Percentiles rank a stretch among this genome's conserved stretches.
Conservation (phyloP, 2,888 invertebrate genomes). For the Alentia gelatinosa region DNA sequence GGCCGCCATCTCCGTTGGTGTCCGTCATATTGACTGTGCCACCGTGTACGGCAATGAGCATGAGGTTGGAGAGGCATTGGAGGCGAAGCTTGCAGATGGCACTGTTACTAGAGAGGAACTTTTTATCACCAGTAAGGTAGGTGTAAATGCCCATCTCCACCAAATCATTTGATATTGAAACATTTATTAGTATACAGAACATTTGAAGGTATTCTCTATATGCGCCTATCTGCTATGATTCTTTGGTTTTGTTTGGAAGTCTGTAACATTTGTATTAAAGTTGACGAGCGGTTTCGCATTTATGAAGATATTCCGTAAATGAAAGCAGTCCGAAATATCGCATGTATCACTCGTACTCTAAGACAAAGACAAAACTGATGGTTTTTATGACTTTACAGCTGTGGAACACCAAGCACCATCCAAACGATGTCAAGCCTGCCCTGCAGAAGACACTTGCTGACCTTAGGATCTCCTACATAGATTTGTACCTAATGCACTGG, state of each 20-base stretch:
- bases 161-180: too few relatives aligned
- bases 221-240: too few relatives aligned
- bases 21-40: slow-evolving; percentile 89
- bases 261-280: too few relatives aligned
- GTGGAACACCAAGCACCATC: slow-evolving; percentile 16
- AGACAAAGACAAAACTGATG: neutral
- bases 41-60: slow-evolving; percentile 85
- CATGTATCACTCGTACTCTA: neutral
- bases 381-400: neutral
- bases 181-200: too few relatives aligned
- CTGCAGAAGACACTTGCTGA: slow-evolving; percentile 23
- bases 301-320: too few relatives aligned
- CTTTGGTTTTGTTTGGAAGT: too few relatives aligned
- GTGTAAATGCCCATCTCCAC: too few relatives aligned
- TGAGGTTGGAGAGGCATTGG: slow-evolving; percentile 72
- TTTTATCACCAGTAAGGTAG: slow-evolving; percentile 77
- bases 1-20: slow-evolving; percentile 88
- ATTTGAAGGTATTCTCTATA: too few relatives aligned
- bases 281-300: too few relatives aligned
- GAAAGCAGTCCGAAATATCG: too few relatives aligned
- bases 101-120: slow-evolving; percentile 75
- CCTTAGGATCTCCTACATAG: neutral
- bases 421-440: slow-evolving; percentile 20
- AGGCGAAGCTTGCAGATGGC: slow-evolving; percentile 69
- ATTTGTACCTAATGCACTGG: slow-evolving; percentile 39